phyloP scores from a whole-genome alignment of 2,888 invertebrate species.

The Temnothorax unifasciatus region DNA sequence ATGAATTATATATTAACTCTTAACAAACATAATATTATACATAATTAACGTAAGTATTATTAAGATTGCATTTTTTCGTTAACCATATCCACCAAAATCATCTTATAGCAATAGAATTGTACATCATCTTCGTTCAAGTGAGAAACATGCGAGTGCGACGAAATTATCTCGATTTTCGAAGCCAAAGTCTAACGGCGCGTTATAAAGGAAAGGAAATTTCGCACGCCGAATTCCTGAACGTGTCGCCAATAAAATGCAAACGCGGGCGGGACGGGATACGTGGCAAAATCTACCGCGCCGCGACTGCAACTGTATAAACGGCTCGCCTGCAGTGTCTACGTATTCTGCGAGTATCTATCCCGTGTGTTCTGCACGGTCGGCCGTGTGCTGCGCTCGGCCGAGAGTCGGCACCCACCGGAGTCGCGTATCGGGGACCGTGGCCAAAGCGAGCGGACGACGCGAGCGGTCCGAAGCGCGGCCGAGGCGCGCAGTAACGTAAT shows the following conservation, averaged over 20 bases:
- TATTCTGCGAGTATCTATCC: conserved; percentile 62
- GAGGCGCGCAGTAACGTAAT: conserved; percentile 85
- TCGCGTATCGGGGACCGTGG: conserved; percentile 83
- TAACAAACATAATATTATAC: neutral
- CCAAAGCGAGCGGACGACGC: conserved; percentile 82
- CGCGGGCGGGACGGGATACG: conserved; percentile 16
- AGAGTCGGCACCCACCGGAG: conserved; percentile 55
- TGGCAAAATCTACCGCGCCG: conserved; percentile 17
- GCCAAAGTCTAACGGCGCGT: neutral
- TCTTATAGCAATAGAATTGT: neutral
- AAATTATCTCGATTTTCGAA: neutral
- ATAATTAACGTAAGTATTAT: neutral
- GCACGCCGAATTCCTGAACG: conserved; percentile 18
- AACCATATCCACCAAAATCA: neutral
- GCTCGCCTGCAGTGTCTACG: conserved; percentile 53
- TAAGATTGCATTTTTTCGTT: neutral
- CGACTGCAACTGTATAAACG: conserved; percentile 44
- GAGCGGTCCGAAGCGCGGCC: conserved; percentile 78
- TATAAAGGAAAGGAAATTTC: neutral
- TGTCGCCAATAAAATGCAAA: conserved; percentile 25
- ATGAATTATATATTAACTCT: neutral
- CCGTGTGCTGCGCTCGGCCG: conserved; percentile 54
- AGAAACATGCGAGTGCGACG: neutral
- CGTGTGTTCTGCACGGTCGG: conserved; percentile 69
- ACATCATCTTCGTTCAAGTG: neutral